Evolutionary conservation across 2,113 vertebrate genomes (phyloP).

Genomic region (Catharus bicknelli): DNA sequence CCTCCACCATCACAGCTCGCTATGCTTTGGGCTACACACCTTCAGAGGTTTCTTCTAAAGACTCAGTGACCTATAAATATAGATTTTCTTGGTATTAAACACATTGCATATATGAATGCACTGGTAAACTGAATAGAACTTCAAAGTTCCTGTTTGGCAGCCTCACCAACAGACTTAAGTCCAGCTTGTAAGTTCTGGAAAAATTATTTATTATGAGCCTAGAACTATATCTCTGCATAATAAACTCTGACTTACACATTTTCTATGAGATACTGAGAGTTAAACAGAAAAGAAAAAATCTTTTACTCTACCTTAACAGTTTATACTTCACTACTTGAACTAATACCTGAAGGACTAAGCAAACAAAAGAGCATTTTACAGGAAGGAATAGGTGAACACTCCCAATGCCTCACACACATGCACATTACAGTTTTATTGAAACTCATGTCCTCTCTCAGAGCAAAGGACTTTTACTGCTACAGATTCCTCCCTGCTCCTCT

Average conservation of each 20-base stretch:
- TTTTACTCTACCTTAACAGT: background rate
- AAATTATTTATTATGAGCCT: background rate
- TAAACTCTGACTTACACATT: background rate
- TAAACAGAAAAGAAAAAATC: background rate
- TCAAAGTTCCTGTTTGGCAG: background rate
- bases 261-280: background rate
- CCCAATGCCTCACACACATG: background rate
- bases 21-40: background rate
- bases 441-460: background rate
- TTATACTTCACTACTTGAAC: background rate
- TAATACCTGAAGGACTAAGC: background rate
- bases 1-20: background rate
- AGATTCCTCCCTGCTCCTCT: background rate
- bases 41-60: background rate
- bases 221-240: background rate
- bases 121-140: background rate
- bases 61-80: background rate
- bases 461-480: background rate
- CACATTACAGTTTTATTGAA: background rate
- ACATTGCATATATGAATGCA: background rate
- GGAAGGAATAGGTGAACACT: background rate
- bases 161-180: background rate
- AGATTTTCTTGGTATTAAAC: background rate
- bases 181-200: background rate
- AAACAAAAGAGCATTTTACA: background rate